Evolutionary conservation across 2,797 vertebrate species (phyloP).

Genomic region (Sitta carolinensis): DNA sequence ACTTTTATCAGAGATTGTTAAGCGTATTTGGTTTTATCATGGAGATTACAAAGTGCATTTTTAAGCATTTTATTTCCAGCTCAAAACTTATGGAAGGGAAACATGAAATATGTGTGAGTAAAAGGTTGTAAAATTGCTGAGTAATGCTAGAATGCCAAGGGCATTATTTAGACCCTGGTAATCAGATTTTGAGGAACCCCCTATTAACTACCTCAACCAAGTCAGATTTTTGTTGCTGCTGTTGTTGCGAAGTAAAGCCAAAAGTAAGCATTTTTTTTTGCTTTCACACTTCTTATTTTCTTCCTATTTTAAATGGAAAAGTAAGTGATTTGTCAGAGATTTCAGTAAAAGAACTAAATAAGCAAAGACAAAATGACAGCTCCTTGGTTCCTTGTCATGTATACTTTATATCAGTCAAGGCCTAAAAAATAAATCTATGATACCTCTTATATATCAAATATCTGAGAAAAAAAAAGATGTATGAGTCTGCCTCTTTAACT

Average conservation of each 20-base stretch:
- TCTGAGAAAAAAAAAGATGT: background rate
- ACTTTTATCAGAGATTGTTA: background rate
- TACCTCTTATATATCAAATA: background rate
- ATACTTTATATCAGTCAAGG: background rate
- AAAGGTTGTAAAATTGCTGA: background rate
- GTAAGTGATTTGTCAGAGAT: background rate
- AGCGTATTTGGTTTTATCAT: background rate
- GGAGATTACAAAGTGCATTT: background rate
- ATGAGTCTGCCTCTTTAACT: background rate
- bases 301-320: background rate
- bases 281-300: background rate
- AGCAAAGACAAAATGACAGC: background rate
- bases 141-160: background rate
- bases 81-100: background rate
- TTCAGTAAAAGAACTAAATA: background rate
- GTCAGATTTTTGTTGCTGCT: background rate
- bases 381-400: background rate
- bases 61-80: background rate
- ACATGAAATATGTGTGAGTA: background rate
- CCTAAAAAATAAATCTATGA: background rate
- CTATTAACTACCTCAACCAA: background rate
- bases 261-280: background rate
- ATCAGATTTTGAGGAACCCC: background rate
- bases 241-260: background rate
- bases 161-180: background rate